phyloP scores from a whole-genome alignment of 2,113 vertebrate genomes.

The Melospiza georgiana region DNA sequence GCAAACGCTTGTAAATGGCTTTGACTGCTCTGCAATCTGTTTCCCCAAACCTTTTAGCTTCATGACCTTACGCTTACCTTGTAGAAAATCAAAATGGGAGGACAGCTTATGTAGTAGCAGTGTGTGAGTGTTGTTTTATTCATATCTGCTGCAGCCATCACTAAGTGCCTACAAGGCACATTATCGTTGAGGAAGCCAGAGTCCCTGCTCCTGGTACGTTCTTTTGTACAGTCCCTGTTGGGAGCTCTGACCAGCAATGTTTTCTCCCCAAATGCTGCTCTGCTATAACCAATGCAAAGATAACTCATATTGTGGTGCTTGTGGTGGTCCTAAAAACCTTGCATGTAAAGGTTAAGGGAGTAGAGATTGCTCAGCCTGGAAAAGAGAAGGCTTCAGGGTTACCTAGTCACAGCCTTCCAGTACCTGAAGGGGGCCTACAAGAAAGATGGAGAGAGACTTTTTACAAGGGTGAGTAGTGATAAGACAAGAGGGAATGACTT shows the following conservation, averaged over 20 bases:
- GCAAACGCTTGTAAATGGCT: not conserved
- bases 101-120: not conserved
- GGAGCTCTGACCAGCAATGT: not conserved
- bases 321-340: not conserved
- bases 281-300: not conserved
- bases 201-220: rapidly evolving
- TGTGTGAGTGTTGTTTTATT: not conserved
- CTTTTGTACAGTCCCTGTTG: not conserved
- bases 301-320: not conserved
- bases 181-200: not conserved
- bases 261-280: not conserved
- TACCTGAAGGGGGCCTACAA: not conserved
- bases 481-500: not conserved
- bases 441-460: not conserved
- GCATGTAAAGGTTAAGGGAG: not conserved
- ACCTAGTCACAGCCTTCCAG: not conserved
- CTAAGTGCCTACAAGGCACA: not conserved
- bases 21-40: not conserved
- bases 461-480: not conserved
- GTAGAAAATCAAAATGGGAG: not conserved
- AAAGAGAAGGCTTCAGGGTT: not conserved
- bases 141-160: not conserved
- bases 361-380: not conserved
- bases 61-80: not conserved
- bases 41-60: not conserved